Conservation (phyloP, 2,797 vertebrate species). For the Psittacula derbiana region DNA sequence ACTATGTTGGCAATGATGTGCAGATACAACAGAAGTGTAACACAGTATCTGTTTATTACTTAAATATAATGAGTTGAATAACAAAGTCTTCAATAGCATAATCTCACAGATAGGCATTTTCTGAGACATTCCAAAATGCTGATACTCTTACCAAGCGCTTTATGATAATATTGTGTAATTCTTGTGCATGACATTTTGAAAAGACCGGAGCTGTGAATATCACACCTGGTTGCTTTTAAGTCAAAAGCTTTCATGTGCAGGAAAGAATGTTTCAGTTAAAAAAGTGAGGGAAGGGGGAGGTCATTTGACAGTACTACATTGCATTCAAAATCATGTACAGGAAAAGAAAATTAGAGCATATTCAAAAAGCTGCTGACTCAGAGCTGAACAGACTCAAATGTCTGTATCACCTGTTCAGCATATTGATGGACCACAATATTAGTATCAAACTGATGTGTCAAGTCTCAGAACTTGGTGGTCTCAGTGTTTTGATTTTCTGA, state of each 20-base stretch:
- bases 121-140: background rate
- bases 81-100: background rate
- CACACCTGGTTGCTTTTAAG: slow-evolving; percentile 38
- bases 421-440: background rate
- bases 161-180: background rate
- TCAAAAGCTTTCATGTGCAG: slow-evolving; percentile 17
- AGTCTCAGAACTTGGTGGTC: background rate
- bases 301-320: background rate
- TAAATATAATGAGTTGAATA: background rate
- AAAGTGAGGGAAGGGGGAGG: background rate
- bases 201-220: slow-evolving; percentile 8
- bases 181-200: background rate
- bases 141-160: background rate
- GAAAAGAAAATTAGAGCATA: background rate
- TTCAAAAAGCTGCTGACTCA: background rate
- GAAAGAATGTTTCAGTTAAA: slow-evolving; percentile 31
- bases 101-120: background rate
- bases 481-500: background rate
- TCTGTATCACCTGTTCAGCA: background rate
- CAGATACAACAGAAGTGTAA: background rate
- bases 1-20: background rate
- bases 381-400: background rate
- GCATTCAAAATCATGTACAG: background rate
- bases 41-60: background rate
- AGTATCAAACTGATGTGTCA: background rate